Percentiles rank a stretch among this genome's conserved stretches.
These are phyloP conservation scores for Cebidichthys violaceus DNA, from an alignment of 2,113 vertebrate species.

Conservation along the genomic window DNA sequence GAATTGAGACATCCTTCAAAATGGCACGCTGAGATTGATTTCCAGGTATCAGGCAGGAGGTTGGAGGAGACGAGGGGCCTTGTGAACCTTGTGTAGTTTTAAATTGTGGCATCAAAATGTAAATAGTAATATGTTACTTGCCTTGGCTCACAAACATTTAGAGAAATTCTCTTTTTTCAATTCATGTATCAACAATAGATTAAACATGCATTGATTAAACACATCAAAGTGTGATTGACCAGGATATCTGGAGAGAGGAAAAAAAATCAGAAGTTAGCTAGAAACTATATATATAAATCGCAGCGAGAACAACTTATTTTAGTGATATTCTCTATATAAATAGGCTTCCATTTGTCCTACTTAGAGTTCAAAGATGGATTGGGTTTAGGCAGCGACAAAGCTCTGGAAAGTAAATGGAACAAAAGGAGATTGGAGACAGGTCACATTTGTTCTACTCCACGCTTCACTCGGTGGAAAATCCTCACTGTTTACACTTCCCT, in stretches of 20 bases:
- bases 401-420: constrained; percentile 60
- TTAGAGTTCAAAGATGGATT: constrained; percentile 57
- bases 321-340: constrained; percentile 64
- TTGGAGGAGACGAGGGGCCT: neutral
- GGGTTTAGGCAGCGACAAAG: constrained; percentile 48
- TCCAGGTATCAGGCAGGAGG: neutral
- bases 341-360: constrained; percentile 62
- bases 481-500: constrained; percentile 42
- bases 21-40: neutral
- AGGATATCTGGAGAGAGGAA: neutral
- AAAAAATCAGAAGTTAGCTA: neutral
- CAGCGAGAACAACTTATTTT: constrained; percentile 43
- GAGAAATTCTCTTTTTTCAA: neutral
- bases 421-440: constrained; percentile 37
- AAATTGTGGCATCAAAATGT: neutral
- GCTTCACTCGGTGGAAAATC: constrained; percentile 39
- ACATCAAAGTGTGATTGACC: neutral
- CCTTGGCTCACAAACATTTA: neutral
- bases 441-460: constrained; percentile 36
- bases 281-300: constrained; percentile 30
- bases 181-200: neutral
- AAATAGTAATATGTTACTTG: neutral
- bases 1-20: neutral
- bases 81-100: neutral
- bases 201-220: neutral